A percentile compares a stretch with the other conserved stretches of the same genome.
phyloP scores from a whole-genome alignment of 2,113 vertebrate species.

The Puffinus mauretanicus region DNA sequence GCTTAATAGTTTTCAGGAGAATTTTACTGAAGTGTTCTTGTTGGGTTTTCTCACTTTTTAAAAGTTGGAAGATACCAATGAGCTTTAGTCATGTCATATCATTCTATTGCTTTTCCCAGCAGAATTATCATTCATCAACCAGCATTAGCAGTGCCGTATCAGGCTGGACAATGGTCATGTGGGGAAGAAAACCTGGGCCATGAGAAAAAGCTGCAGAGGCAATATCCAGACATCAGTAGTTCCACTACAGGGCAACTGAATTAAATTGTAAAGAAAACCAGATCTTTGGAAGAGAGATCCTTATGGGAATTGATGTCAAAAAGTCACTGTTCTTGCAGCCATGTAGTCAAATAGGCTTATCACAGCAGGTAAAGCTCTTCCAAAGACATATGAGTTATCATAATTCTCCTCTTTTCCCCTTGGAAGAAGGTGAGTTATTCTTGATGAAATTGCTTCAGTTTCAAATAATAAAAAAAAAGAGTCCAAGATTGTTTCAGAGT shows the following conservation, averaged over 20 bases:
- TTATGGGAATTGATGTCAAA: constrained; percentile 46
- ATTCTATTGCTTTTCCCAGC: neutral
- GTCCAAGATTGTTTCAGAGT: neutral
- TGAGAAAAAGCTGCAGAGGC: neutral
- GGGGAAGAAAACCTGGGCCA: neutral
- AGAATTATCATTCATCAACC: neutral
- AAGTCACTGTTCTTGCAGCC: constrained; percentile 51
- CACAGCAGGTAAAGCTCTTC: constrained; percentile 52
- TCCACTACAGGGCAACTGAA: constrained; percentile 26
- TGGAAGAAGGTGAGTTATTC: constrained; percentile 10
- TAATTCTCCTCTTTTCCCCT: constrained; percentile 45
- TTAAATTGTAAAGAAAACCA: constrained; percentile 51
- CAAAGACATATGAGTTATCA: constrained; percentile 25
- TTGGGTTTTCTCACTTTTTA: neutral
- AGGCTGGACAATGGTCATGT: neutral
- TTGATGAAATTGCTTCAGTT: neutral
- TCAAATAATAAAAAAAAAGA: neutral
- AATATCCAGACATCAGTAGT: neutral
- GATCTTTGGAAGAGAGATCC: constrained; percentile 29
- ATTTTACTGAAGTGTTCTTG: neutral
- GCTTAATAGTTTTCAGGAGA: neutral
- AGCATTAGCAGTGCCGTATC: neutral
- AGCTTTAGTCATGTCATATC: neutral
- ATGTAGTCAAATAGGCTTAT: constrained; percentile 60
- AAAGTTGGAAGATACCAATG: neutral